phyloP scores from a whole-genome alignment of 2,888 invertebrate genomes.

The Amphimallon solstitiale region DNA sequence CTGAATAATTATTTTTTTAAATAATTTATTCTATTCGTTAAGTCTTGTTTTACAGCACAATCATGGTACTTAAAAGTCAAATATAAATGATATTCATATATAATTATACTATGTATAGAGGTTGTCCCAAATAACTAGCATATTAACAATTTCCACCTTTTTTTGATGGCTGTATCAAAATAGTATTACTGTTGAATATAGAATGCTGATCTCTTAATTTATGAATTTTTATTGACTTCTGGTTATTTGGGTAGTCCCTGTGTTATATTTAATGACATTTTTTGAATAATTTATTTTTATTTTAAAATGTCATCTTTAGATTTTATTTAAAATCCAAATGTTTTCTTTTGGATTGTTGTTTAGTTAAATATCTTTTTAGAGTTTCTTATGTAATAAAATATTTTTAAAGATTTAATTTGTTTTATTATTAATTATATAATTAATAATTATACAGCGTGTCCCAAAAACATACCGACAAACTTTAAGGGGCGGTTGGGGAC shows the following conservation, averaged over 20 bases:
- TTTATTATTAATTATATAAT: background rate
- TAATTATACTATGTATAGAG: background rate
- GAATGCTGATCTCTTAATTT: too few relatives aligned
- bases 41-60: constrained; percentile 9
- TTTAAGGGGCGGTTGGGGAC: too few relatives aligned
- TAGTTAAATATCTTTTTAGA: background rate
- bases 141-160: too few relatives aligned
- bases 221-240: too few relatives aligned
- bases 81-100: background rate
- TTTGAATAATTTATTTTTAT: too few relatives aligned
- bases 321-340: constrained; percentile 8
- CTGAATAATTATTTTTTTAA: background rate
- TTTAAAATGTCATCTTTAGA: background rate
- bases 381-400: constrained; percentile 23
- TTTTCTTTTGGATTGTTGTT: constrained; percentile 16
- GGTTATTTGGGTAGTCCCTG: too few relatives aligned
- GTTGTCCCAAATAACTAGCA: too few relatives aligned
- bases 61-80: constrained; percentile 9
- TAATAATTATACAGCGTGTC: background rate
- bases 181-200: too few relatives aligned
- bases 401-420: constrained; percentile 4
- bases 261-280: too few relatives aligned
- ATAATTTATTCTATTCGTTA: constrained; percentile 4
- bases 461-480: too few relatives aligned
- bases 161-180: too few relatives aligned